These are phyloP conservation scores for Hyaena hyaena DNA, from an alignment of 2,113 vertebrate species.

Conservation along the genomic window DNA sequence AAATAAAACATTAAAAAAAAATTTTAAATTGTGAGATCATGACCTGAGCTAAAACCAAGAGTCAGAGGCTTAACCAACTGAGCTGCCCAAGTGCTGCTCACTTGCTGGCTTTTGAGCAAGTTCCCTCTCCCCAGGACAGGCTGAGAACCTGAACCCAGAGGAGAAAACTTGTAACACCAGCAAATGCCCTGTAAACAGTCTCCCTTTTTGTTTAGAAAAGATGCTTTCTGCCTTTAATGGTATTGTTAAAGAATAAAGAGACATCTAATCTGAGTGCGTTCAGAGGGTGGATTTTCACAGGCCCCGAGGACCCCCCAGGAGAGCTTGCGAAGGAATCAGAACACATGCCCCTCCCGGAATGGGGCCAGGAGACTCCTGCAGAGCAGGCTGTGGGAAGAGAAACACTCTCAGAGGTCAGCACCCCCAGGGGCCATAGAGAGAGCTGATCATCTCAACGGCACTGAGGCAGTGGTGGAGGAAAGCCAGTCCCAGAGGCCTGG, in stretches of 20 bases:
- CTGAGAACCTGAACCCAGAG: not conserved
- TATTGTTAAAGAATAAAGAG: not conserved
- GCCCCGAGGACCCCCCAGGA: not conserved
- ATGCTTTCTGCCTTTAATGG: not conserved
- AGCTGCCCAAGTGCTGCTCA: too few relatives aligned
- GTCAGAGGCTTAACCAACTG: too few relatives aligned
- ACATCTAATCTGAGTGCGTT: not conserved
- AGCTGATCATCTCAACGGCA: not conserved
- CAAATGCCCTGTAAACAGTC: not conserved
- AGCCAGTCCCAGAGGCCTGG: not conserved
- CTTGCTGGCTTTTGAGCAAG: not conserved
- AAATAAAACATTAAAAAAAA: too few relatives aligned
- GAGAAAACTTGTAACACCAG: not conserved
- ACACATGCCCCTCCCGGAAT: not conserved
- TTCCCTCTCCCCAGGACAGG: not conserved
- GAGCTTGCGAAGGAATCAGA: not conserved
- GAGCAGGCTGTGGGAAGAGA: not conserved
- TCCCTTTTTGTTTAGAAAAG: not conserved
- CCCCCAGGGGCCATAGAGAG: rapidly evolving
- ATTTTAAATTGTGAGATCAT: too few relatives aligned
- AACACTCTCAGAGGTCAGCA: not conserved
- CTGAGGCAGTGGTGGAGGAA: not conserved
- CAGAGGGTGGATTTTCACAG: not conserved
- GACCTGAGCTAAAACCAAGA: too few relatives aligned
- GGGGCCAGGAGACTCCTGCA: too few relatives aligned